These are phyloP conservation scores for Masnerella sp. DNA, from an alignment of 2,888 invertebrate species.

Conservation along the genomic window DNA sequence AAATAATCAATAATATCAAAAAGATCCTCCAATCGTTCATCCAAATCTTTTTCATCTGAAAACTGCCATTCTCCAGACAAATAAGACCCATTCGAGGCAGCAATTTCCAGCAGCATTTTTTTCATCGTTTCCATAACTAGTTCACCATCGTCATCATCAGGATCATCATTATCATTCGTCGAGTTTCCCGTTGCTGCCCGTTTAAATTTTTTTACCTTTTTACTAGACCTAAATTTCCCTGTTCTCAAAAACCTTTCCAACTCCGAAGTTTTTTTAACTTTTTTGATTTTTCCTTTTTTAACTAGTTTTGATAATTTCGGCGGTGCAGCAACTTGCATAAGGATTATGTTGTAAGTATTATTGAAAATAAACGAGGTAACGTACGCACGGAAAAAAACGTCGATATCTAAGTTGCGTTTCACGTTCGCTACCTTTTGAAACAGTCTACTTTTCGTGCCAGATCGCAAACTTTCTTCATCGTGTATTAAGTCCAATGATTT, in stretches of 20 bases:
- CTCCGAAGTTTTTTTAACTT: no score
- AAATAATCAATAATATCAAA: neutral
- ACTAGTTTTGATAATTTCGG: no score
- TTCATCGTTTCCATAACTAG: neutral
- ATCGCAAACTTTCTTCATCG: conserved; percentile 16
- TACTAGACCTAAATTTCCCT: no score
- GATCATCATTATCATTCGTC: no score
- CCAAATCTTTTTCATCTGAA: neutral
- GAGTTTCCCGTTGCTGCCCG: no score
- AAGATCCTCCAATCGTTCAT: neutral
- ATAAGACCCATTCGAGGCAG: neutral
- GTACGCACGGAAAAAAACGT: neutral
- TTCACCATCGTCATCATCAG: no score
- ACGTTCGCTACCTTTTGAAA: conserved; percentile 24
- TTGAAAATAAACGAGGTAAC: neutral
- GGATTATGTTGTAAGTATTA: conserved; percentile 22
- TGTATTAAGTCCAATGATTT: conserved; percentile 15
- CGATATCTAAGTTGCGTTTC: conserved; percentile 18
- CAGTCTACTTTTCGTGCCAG: conserved; percentile 3
- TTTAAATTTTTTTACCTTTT: no score
- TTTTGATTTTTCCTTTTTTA: neutral
- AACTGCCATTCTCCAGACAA: neutral
- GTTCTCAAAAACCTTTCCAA: no score
- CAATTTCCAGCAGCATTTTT: neutral
- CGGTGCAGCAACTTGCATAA: no score